phyloP scores from a whole-genome alignment of 2,888 invertebrate genomes.

The Lasius fuliginosus region DNA sequence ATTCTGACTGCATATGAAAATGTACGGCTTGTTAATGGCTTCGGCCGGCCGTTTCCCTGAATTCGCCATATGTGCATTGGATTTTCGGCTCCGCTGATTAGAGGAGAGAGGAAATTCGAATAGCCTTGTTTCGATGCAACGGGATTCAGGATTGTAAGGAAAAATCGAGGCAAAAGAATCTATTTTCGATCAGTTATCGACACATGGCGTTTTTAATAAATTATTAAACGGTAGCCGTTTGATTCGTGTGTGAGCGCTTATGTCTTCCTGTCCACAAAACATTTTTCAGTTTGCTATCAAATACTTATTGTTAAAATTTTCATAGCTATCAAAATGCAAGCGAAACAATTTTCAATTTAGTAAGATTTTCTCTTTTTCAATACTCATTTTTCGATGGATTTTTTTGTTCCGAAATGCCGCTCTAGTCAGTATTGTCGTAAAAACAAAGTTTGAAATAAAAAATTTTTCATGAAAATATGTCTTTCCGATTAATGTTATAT shows the following conservation, averaged over 20 bases:
- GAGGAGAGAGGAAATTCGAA: constrained; percentile 57
- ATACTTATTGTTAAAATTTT: background rate
- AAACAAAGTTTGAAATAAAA: constrained; percentile 13
- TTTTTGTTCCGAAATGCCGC: background rate
- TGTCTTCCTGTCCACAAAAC: background rate
- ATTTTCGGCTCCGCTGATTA: constrained; percentile 65
- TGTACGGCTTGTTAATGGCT: constrained; percentile 65
- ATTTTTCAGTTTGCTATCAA: background rate
- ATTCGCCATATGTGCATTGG: constrained; percentile 64
- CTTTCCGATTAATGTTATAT: background rate
- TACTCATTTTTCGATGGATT: background rate
- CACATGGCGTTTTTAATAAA: constrained; percentile 2
- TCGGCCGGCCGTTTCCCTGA: constrained; percentile 40
- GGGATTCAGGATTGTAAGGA: constrained; percentile 58
- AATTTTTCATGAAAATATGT: background rate
- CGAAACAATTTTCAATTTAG: background rate
- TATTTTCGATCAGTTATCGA: constrained; percentile 29
- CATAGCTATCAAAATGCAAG: background rate
- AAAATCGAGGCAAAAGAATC: constrained; percentile 4
- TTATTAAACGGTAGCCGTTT: constrained; percentile 1
- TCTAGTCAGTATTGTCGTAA: background rate
- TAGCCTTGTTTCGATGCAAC: constrained; percentile 50
- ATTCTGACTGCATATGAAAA: constrained; percentile 66
- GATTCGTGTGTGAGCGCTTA: background rate
- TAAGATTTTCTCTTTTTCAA: background rate